A percentile compares a stretch with the other conserved stretches of the same genome.
phyloP scores from a whole-genome alignment of 64 coral and sea anemone genomes.

The Montipora efflorescens region DNA sequence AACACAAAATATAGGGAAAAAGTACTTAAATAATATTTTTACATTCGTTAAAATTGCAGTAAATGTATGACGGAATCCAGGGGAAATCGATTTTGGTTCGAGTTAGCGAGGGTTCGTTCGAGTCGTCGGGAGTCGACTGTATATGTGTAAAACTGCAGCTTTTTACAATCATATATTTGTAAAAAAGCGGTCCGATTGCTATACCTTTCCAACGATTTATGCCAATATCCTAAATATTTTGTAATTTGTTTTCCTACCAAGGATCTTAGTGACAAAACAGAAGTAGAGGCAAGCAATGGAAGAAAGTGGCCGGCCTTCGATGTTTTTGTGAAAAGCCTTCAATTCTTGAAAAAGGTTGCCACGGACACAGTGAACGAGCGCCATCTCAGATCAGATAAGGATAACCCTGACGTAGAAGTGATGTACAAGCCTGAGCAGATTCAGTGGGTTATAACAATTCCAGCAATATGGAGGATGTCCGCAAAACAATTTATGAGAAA shows the following conservation, averaged over 20 bases:
- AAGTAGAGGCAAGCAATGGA: constrained; percentile 58
- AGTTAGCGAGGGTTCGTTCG: too few relatives aligned
- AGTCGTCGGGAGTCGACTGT: too few relatives aligned
- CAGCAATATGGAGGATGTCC: constrained; percentile 57
- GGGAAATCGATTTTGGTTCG: too few relatives aligned
- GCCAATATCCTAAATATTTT: too few relatives aligned
- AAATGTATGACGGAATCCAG: too few relatives aligned
- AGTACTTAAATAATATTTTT: too few relatives aligned
- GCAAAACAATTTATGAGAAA: constrained; percentile 60
- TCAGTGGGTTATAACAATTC: constrained; percentile 65
- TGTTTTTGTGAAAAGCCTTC: constrained; percentile 44
- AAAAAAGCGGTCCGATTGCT: too few relatives aligned
- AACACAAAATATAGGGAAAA: too few relatives aligned
- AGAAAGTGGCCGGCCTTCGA: constrained; percentile 54
- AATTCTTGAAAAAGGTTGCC: constrained; percentile 14
- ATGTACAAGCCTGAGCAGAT: constrained; percentile 43
- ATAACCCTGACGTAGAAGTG: constrained; percentile 17
- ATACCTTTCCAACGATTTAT: too few relatives aligned
- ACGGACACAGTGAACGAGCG: constrained; percentile 30
- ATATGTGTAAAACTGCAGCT: too few relatives aligned
- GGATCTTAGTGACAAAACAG: constrained; percentile 49
- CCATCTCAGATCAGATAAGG: constrained; percentile 33
- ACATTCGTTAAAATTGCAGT: too few relatives aligned
- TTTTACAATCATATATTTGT: too few relatives aligned
- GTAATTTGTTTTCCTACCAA: background rate